Evolutionary conservation across 2,888 invertebrate genomes (phyloP).

Genomic region (Carpatolechia fugitivella): DNA sequence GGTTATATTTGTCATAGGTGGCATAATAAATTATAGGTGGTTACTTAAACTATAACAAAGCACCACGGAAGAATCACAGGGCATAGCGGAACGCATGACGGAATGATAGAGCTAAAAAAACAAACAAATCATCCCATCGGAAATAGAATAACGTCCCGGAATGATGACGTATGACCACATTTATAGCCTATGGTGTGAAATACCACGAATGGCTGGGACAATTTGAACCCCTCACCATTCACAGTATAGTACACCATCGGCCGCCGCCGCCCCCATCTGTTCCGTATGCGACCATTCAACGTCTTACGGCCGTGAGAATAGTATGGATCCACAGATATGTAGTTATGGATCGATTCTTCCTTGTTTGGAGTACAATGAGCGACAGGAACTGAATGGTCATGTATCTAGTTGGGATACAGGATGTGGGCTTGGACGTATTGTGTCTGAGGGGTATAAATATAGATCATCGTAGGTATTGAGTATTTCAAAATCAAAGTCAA

Average conservation of each 20-base stretch:
- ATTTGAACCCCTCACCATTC: conserved; percentile 44
- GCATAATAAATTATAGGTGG: no score
- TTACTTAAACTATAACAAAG: no score
- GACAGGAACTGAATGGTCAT: conserved; percentile 10
- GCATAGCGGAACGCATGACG: no score
- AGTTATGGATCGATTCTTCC: conserved; percentile 36
- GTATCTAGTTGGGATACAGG: conserved; percentile 12
- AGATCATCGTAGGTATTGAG: not conserved
- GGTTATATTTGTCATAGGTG: no score
- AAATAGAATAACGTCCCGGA: conserved; percentile 12
- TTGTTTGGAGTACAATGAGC: conserved; percentile 6
- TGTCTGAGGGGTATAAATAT: not conserved
- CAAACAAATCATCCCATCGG: conserved; percentile 10
- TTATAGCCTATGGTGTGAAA: conserved; percentile 47
- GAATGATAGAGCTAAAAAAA: not conserved
- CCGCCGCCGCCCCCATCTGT: conserved; percentile 64
- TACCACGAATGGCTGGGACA: conserved; percentile 54
- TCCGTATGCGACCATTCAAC: conserved; percentile 50
- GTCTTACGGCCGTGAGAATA: conserved; percentile 43
- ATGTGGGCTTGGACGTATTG: conserved; percentile 9
- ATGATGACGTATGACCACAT: conserved; percentile 32
- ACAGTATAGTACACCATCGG: conserved; percentile 33
- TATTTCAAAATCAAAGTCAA: no score
- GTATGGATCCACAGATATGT: conserved; percentile 34
- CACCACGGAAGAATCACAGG: no score